Evolutionary conservation across 2,113 vertebrate genomes (phyloP).

Genomic region (Barbus barbus): DNA sequence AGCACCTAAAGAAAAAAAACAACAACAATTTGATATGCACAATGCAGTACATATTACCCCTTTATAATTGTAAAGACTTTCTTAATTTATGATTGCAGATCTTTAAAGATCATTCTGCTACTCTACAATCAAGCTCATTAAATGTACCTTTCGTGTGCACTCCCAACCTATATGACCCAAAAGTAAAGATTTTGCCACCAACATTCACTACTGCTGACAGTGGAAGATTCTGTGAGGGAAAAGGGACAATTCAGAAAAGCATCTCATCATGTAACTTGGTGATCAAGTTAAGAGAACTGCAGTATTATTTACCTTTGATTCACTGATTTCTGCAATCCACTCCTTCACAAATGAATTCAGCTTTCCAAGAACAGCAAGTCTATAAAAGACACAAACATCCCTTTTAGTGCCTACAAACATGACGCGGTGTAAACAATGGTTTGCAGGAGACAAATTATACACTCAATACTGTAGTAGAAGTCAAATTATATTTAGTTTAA

Average conservation of each 20-base stretch:
- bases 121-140: neutral
- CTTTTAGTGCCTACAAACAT: neutral
- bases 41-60: neutral
- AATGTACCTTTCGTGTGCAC: slow-evolving; percentile 97
- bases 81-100: neutral
- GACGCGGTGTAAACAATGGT: neutral
- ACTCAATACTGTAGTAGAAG: neutral
- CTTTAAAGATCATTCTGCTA: neutral
- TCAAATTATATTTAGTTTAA: neutral
- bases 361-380: slow-evolving; percentile 89
- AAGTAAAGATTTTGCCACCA: slow-evolving; percentile 95
- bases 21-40: neutral
- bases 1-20: slow-evolving; percentile 81
- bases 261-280: neutral
- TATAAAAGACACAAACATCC: slow-evolving; percentile 65
- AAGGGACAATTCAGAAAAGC: neutral
- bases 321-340: slow-evolving; percentile 92
- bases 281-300: neutral
- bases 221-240: slow-evolving; percentile 82
- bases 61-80: neutral
- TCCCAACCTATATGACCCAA: slow-evolving; percentile 94
- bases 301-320: slow-evolving; percentile 85
- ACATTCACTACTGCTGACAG: slow-evolving; percentile 80
- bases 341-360: slow-evolving; percentile 93
- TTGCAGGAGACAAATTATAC: neutral